A percentile compares a stretch with the other conserved stretches of the same genome.
Evolutionary conservation across 1,140 invertebrate species (phyloP).

Genomic region (Drosophila sucinea): DNA sequence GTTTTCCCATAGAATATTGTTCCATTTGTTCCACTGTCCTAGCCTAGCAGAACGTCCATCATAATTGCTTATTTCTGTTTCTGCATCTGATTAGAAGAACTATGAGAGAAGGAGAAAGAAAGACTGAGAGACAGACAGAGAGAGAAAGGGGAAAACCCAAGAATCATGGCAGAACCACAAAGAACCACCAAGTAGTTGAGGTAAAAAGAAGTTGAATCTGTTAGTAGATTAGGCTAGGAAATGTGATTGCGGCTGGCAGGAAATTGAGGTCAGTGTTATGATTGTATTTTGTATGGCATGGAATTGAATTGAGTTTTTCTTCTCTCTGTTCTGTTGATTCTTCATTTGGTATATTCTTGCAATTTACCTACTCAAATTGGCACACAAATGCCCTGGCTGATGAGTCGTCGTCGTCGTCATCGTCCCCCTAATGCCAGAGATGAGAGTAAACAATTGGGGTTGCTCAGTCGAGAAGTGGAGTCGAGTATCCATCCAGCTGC

Average conservation of each 20-base stretch:
- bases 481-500: constrained; percentile 15
- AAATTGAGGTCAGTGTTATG: constrained; percentile 82
- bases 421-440: not conserved
- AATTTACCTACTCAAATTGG: constrained; percentile 62
- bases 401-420: not conserved
- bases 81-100: constrained; percentile 75
- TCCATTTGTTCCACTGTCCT: constrained; percentile 23
- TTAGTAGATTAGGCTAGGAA: constrained; percentile 54
- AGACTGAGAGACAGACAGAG: not conserved
- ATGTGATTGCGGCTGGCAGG: constrained; percentile 79
- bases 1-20: too few relatives aligned
- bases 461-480: not conserved
- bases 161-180: constrained; percentile 19
- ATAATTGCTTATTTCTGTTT: constrained; percentile 65
- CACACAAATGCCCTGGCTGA: constrained; percentile 26
- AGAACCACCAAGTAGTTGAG: constrained; percentile 13
- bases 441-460: constrained; percentile 29
- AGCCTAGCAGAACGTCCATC: constrained; percentile 41
- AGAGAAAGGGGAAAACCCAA: constrained; percentile 31
- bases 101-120: not conserved
- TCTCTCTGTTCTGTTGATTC: constrained; percentile 12
- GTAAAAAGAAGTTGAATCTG: constrained; percentile 22
- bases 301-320: constrained; percentile 60
- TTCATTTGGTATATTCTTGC: constrained; percentile 42
- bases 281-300: constrained; percentile 59